Percentiles rank a stretch among this genome's conserved stretches.
phyloP scores from a whole-genome alignment of 2,113 vertebrate species.

The Solea solea region DNA sequence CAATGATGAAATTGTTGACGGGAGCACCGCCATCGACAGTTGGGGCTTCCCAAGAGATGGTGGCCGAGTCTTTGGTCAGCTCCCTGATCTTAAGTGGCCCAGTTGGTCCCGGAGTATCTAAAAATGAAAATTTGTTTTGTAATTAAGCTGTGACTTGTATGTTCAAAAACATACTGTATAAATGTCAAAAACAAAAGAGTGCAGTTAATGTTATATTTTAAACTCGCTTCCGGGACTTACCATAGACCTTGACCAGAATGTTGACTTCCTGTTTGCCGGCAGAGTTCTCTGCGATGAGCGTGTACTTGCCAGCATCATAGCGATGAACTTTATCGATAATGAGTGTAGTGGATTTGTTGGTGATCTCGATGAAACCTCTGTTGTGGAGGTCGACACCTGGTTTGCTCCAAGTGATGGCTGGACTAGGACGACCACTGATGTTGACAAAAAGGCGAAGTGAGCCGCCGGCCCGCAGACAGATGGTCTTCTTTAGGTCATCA shows the following conservation, averaged over 20 bases:
- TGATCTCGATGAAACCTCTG: conserved; percentile 93
- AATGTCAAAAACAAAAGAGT: not conserved
- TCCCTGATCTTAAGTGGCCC: conserved; percentile 92
- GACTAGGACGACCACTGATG: conserved; percentile 90
- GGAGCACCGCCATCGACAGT: conserved; percentile 94
- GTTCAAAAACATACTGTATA: not conserved
- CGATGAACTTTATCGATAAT: conserved; percentile 96
- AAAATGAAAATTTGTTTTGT: conserved; percentile 1
- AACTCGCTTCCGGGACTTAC: conserved; percentile 75
- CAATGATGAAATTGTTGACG: conserved; percentile 95
- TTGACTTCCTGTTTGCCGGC: conserved; percentile 95
- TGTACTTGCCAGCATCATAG: conserved; percentile 96
- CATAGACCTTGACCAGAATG: conserved; percentile 95
- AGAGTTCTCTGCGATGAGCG: conserved; percentile 92
- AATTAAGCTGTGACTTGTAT: not conserved
- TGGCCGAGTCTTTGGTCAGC: conserved; percentile 89
- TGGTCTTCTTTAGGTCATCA: conserved; percentile 94
- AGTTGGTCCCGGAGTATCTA: conserved; percentile 96
- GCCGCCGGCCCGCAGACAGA: conserved; percentile 92
- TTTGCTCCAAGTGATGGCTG: conserved; percentile 92
- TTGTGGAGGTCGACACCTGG: conserved; percentile 89
- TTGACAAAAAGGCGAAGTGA: conserved; percentile 90
- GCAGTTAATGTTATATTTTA: not conserved
- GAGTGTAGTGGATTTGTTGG: conserved; percentile 88
- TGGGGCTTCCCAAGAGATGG: conserved; percentile 94